Evolutionary conservation across 2,888 invertebrate species (phyloP).

Genomic region (Azorinus chamasolen): DNA sequence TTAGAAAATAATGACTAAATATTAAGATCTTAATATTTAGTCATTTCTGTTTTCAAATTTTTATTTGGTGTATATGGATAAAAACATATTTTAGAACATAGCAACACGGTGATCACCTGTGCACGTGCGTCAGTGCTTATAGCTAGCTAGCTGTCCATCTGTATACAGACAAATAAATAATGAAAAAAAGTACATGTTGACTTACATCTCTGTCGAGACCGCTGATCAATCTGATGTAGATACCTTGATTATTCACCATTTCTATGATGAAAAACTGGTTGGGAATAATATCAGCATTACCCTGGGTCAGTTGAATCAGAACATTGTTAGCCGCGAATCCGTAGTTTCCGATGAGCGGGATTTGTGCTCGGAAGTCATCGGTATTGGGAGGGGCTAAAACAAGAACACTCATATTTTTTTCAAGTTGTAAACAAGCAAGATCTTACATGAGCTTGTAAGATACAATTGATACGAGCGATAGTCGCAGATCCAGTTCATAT

Average conservation of each 20-base stretch:
- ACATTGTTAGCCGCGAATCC: conserved; percentile 16
- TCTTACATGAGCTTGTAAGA: no score
- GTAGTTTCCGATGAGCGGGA: conserved; percentile 43
- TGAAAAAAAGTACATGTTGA: background rate
- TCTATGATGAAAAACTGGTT: conserved; percentile 59
- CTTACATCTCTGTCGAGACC: conserved; percentile 78
- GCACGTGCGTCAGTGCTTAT: background rate
- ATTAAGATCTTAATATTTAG: no score
- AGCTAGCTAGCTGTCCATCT: background rate
- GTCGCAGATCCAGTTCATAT: no score
- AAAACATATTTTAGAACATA: no score
- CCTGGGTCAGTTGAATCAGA: conserved; percentile 16
- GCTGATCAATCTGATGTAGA: conserved; percentile 85
- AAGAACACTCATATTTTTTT: no score
- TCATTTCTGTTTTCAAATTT: no score
- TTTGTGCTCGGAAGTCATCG: conserved; percentile 29
- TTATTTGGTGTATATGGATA: no score
- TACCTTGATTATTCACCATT: conserved; percentile 20
- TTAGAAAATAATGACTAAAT: no score
- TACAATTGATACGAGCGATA: no score
- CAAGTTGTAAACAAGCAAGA: no score
- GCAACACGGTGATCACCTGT: no score
- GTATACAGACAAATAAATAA: background rate
- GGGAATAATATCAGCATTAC: conserved; percentile 40
- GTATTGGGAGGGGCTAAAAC: no score